Percentiles rank a stretch among this genome's conserved stretches.
Conservation (phyloP, 2,797 vertebrate species). For the Cirrhinus molitorella region DNA sequence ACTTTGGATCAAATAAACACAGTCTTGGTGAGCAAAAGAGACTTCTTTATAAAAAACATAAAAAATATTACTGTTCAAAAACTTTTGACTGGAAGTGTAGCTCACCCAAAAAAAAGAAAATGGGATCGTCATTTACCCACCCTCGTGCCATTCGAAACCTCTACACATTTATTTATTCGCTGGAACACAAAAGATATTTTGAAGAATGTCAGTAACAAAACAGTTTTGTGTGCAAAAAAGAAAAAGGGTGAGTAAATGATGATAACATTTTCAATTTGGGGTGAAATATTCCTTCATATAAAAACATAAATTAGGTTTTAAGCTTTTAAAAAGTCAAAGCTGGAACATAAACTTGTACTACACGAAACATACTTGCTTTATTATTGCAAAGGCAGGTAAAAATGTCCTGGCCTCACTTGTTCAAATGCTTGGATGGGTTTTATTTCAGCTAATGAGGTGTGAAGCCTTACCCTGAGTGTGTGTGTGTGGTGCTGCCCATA, state of each 20-base stretch:
- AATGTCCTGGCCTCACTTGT: slow-evolving; percentile 65
- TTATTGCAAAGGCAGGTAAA: slow-evolving; percentile 39
- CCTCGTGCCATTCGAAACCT: neutral
- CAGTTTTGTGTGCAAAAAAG: neutral
- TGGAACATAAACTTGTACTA: slow-evolving; percentile 11
- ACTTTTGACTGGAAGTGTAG: neutral
- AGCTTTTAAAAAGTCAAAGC: neutral
- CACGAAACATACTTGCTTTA: slow-evolving; percentile 1
- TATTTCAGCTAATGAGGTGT: slow-evolving; percentile 90
- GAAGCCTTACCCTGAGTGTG: slow-evolving; percentile 83
- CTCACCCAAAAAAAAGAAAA: neutral
- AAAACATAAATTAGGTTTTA: neutral
- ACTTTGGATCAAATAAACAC: too few species aligned
- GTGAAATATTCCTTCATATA: neutral
- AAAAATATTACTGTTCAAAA: too few species aligned
- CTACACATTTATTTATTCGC: neutral
- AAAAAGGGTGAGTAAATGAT: neutral
- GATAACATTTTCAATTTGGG: neutral
- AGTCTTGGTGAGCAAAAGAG: too few species aligned
- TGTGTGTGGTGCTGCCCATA: slow-evolving; percentile 85
- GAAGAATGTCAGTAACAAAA: neutral
- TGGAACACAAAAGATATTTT: neutral
- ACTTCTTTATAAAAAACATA: too few species aligned
- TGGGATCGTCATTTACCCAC: neutral
- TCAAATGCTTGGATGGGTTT: slow-evolving; percentile 87